phyloP scores from a whole-genome alignment of 2,113 vertebrate species.

The Cettia cetti region DNA sequence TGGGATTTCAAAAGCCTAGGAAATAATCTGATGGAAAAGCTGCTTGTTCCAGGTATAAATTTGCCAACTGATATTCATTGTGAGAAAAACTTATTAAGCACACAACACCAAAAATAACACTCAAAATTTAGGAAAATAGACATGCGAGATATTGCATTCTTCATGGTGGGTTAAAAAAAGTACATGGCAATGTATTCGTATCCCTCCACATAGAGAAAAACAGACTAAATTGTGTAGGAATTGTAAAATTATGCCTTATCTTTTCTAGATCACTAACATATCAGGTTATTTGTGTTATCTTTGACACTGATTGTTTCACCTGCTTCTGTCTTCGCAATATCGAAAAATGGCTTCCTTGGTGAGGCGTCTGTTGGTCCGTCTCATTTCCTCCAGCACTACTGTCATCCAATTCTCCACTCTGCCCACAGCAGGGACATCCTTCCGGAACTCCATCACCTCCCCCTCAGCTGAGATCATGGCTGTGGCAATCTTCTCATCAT shows the following conservation, averaged over 20 bases:
- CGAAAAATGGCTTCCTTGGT: slow-evolving; percentile 94
- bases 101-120: not conserved
- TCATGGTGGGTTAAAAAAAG: not conserved
- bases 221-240: not conserved
- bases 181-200: not conserved
- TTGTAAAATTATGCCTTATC: not conserved
- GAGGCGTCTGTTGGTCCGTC: slow-evolving; percentile 85
- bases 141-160: fast-evolving
- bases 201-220: not conserved
- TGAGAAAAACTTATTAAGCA: not conserved
- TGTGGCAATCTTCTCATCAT: slow-evolving; percentile 74
- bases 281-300: not conserved
- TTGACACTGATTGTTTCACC: slow-evolving; percentile 67
- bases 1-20: not conserved
- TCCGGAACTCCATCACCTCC: slow-evolving; percentile 87
- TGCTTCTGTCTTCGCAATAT: slow-evolving; percentile 85
- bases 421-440: slow-evolving; percentile 78
- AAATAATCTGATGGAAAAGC: not conserved
- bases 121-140: not conserved
- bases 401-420: slow-evolving; percentile 97
- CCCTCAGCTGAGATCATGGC: slow-evolving; percentile 93
- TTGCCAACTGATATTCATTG: not conserved
- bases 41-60: not conserved
- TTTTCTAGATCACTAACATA: not conserved
- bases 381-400: slow-evolving; percentile 86